Conservation (phyloP, 2,888 invertebrate genomes). For the Cecidostiba fungosa region DNA sequence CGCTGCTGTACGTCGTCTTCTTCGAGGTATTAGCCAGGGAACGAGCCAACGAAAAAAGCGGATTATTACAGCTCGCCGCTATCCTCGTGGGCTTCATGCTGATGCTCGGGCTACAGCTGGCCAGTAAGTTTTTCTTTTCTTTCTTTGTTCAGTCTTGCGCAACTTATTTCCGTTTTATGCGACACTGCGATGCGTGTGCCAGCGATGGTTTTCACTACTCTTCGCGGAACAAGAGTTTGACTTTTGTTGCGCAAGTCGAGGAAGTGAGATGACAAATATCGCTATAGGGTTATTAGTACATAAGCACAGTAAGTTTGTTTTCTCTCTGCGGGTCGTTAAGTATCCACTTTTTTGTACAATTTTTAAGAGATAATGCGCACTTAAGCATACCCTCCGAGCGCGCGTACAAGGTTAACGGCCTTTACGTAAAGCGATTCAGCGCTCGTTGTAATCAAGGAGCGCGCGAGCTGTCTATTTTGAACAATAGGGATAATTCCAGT, state of each 20-base stretch:
- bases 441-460: not conserved
- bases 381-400: no score
- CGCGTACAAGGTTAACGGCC: not conserved
- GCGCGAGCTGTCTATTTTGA: not conserved
- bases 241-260: not conserved
- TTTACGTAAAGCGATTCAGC: not conserved
- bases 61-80: constrained; percentile 82
- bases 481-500: not conserved
- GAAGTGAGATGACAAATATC: not conserved
- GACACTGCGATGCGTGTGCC: not conserved
- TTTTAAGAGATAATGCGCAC: no score
- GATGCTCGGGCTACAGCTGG: constrained; percentile 82
- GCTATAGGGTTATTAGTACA: no score
- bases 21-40: constrained; percentile 91
- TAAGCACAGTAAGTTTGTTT: not conserved
- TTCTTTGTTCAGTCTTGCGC: no score
- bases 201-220: not conserved
- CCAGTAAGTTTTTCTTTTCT: constrained; percentile 65
- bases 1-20: constrained; percentile 90
- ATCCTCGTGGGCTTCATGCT: constrained; percentile 83
- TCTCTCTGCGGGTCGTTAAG: not conserved
- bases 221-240: not conserved
- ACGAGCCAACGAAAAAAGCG: constrained; percentile 82
- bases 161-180: no score
- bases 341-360: no score